phyloP scores from a whole-genome alignment of 1,140 invertebrate genomes.

The Tribolium madens region DNA sequence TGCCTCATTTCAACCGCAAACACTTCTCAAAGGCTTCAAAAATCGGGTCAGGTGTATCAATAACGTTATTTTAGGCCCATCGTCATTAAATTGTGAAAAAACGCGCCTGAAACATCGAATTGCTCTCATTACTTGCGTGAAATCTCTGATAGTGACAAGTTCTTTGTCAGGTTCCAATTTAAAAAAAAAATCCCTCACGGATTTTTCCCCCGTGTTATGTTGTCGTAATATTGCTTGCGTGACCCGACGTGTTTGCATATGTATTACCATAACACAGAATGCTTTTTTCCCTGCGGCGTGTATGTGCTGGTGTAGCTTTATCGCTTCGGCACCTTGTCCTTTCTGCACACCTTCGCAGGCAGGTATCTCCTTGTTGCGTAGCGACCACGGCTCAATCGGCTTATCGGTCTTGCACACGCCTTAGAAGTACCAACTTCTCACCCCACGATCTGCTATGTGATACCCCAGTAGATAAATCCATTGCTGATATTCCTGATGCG shows the following conservation, averaged over 20 bases:
- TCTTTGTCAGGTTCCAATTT: not conserved
- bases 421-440: conserved; percentile 41
- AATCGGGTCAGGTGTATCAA: not conserved
- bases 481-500: not conserved
- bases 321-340: conserved; percentile 32
- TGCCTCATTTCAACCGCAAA: not conserved
- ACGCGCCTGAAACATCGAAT: not conserved
- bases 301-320: conserved; percentile 16
- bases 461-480: conserved; percentile 15
- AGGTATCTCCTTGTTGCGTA: conserved; percentile 50
- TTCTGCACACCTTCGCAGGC: conserved; percentile 27
- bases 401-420: conserved; percentile 52
- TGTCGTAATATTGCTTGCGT: conserved; percentile 24
- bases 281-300: conserved; percentile 13
- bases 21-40: not conserved
- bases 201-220: conserved; percentile 17
- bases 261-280: conserved; percentile 34
- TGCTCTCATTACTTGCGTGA: conserved; percentile 11
- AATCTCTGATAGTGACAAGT: conserved; percentile 19
- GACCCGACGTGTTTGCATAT: conserved; percentile 31
- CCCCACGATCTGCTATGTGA: conserved; percentile 5
- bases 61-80: not conserved
- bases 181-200: conserved; percentile 20
- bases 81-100: not conserved
- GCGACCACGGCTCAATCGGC: conserved; percentile 54